phyloP scores from a whole-genome alignment of 2,113 vertebrate genomes.

The Channa argus region DNA sequence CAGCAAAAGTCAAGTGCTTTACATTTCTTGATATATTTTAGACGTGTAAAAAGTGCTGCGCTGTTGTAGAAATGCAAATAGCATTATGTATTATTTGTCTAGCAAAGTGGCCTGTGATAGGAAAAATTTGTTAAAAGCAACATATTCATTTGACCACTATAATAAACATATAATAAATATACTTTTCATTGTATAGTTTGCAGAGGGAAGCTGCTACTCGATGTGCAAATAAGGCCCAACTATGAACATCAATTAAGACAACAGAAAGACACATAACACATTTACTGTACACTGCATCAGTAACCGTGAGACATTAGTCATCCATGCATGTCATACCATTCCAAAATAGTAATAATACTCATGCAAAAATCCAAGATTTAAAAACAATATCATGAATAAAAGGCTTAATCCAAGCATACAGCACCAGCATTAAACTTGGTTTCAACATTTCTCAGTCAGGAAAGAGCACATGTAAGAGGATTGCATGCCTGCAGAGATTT shows the following conservation, averaged over 20 bases:
- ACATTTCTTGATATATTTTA: conserved; percentile 21
- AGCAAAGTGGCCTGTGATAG: not conserved
- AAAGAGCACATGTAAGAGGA: not conserved
- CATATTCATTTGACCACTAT: conserved; percentile 1
- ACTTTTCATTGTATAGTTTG: conserved; percentile 49
- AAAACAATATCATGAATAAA: not conserved
- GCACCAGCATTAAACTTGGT: not conserved
- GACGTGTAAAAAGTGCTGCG: conserved; percentile 24
- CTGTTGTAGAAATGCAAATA: conserved; percentile 9
- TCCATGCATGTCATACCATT: not conserved
- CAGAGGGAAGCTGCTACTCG: conserved; percentile 42
- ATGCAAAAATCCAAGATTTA: conserved; percentile 4
- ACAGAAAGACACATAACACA: conserved; percentile 14
- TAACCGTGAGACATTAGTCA: not conserved
- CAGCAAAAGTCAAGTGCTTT: conserved; percentile 4
- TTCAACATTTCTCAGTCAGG: too few relatives aligned
- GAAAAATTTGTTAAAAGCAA: conserved; percentile 7
- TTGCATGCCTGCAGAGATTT: conserved; percentile 12
- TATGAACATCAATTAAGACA: conserved; percentile 29
- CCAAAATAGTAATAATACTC: not conserved
- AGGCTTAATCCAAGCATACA: conserved; percentile 22
- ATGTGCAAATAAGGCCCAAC: conserved; percentile 45
- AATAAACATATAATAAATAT: conserved; percentile 59
- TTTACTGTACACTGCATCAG: conserved; percentile 4
- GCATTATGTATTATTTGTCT: conserved; percentile 4